Conservation (phyloP, 2,113 vertebrate species). For the Rafetus swinhoei region DNA sequence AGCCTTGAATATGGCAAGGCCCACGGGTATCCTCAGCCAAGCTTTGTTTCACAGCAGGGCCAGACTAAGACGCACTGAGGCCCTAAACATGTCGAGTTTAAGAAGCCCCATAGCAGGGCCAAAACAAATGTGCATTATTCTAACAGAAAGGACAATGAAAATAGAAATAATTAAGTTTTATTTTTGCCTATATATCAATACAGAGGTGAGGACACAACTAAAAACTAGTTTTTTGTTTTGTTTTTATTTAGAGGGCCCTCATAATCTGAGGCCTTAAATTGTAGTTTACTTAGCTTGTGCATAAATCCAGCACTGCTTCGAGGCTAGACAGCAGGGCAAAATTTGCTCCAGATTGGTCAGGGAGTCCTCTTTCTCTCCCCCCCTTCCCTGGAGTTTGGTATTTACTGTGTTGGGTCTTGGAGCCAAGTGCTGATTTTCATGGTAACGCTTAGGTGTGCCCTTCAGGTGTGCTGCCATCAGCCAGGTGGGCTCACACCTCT, state of each 20-base stretch:
- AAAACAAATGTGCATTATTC: too few relatives aligned
- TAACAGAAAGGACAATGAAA: too few relatives aligned
- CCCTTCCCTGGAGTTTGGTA: accelerated
- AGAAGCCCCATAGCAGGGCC: too few relatives aligned
- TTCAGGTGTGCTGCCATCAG: background rate
- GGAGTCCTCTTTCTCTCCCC: background rate
- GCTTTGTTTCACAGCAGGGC: background rate
- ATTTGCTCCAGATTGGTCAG: background rate
- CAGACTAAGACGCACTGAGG: too few relatives aligned
- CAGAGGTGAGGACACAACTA: too few relatives aligned
- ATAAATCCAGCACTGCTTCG: background rate
- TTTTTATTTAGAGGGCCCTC: too few relatives aligned
- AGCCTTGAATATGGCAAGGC: background rate
- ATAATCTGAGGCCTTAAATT: too few relatives aligned
- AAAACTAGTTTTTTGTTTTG: too few relatives aligned
- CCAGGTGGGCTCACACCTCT: background rate
- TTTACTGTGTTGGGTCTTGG: background rate
- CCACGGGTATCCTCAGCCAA: accelerated
- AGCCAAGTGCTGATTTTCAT: accelerated
- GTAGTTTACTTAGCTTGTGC: too few relatives aligned
- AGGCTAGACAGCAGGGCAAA: accelerated
- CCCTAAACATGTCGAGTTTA: too few relatives aligned
- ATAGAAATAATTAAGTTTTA: too few relatives aligned
- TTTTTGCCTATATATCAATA: too few relatives aligned
- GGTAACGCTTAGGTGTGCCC: background rate